Evolutionary conservation across 2,888 invertebrate species (phyloP).

Genomic region (Neocrepidodera transversa): DNA sequence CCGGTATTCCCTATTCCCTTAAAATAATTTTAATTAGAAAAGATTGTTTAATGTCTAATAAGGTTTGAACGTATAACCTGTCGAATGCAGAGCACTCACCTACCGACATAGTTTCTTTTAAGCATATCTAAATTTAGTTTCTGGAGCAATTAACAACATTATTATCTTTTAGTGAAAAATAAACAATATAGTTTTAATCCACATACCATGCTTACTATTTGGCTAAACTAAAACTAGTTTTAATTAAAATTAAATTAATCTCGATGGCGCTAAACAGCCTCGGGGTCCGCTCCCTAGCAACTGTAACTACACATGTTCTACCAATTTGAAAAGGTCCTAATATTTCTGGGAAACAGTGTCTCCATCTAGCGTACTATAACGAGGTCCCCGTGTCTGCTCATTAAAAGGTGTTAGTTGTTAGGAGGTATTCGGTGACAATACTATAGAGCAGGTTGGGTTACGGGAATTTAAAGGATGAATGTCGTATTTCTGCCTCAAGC

Average conservation of each 20-base stretch:
- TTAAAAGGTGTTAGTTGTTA: constrained; percentile 44
- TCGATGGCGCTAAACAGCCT: background rate
- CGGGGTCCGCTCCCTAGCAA: background rate
- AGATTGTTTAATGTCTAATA: too few species aligned
- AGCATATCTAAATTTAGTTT: too few species aligned
- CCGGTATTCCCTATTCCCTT: too few species aligned
- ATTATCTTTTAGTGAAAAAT: too few species aligned
- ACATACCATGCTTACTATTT: too few species aligned
- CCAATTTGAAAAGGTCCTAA: constrained; percentile 13
- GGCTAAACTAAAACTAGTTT: constrained; percentile 6
- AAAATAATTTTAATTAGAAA: too few species aligned
- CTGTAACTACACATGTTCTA: constrained; percentile 1
- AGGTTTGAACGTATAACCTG: too few species aligned
- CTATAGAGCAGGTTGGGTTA: constrained; percentile 30
- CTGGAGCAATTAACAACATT: too few species aligned
- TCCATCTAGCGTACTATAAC: constrained; percentile 10
- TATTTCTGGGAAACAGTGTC: constrained; percentile 17
- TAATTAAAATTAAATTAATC: constrained; percentile 11
- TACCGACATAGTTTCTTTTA: too few species aligned
- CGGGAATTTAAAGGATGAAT: constrained; percentile 35
- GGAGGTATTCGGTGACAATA: constrained; percentile 44
- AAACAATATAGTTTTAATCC: too few species aligned
- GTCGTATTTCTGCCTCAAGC: constrained; percentile 36
- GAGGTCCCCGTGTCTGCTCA: constrained; percentile 35
- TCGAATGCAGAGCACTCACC: too few species aligned